Base-by-base conservation (phyloP, 30 jellyfish, hydroid and myxozoan genomes). In the Aurelia coerulea region DNA sequence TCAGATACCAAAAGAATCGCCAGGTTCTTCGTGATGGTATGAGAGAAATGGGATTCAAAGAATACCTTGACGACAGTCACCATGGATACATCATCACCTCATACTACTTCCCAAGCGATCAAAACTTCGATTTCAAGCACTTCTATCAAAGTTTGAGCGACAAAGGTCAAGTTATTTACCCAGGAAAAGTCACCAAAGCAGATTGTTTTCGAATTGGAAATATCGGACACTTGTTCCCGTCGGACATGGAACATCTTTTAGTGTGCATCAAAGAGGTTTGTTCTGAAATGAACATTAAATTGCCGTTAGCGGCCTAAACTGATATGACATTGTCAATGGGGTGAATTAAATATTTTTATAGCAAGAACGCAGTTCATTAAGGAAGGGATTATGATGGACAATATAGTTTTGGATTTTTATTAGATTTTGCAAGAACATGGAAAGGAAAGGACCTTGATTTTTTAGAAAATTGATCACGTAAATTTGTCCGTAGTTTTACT, bases 181-280 rank as follows among this genome's bases (percentile, higher is more conserved):
- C 98, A 13, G 98, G 98, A 56, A 93, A 93, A 67, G 98, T 93
- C 17, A 93, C 98, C 15, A 81, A 93, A 66, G 97, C 98, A 14
- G 98, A 93, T 70, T 93, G 97, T 62, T 93, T 93, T 63, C 86
- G 98, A 41, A 93, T 93, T 23, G 98, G 98, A n/a, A 93, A 82
- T 63, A 93, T 93, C 42, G 98, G 98, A 7, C 91, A 93, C 68
- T 54, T 93, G 76, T 74, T 81, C 39, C 97, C 98, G 5, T 63
- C 86, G n/a, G 97, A 93, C 59, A 93, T 93, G 97, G 89, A 73
- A 19, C 90, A 86, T 59, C 81, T 93, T 4, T 59, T 93, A 64
- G 74, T 29, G 7, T 89, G 97, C 39, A 88, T 93, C 67, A 81
- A 88, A 69, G 94, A 88, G 14, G 98, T 93, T 4, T 93, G 98